Conservation (phyloP, 2,113 vertebrate genomes). For the Ailurus styani region DNA sequence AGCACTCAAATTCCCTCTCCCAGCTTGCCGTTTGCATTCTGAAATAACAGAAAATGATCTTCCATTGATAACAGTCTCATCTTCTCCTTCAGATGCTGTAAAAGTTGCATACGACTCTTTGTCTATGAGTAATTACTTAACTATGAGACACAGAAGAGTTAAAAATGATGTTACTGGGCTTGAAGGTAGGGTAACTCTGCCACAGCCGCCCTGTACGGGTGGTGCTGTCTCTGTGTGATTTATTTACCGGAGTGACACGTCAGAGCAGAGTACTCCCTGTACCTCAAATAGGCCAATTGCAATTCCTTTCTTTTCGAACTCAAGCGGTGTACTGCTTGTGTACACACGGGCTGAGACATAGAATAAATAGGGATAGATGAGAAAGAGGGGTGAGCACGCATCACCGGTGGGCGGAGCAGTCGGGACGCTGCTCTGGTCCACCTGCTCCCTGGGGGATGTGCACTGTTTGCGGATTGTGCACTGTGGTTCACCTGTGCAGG, state of each 20-base stretch:
- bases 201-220: neutral
- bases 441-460: neutral
- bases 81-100: neutral
- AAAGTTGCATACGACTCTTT: neutral
- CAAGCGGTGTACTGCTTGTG: neutral
- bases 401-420: neutral
- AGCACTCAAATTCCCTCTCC: neutral
- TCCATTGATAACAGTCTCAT: neutral
- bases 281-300: neutral
- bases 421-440: neutral
- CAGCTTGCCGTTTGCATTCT: neutral
- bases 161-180: neutral
- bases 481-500: neutral
- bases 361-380: neutral
- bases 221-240: neutral
- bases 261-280: neutral
- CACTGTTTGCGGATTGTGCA: neutral
- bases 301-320: neutral
- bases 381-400: neutral
- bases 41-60: neutral
- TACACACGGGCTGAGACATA: neutral
- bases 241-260: neutral
- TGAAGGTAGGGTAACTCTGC: neutral
- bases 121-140: neutral
- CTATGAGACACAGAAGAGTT: neutral